phyloP scores from a whole-genome alignment of 1,140 invertebrate species.

The Eubasilissa regina region DNA sequence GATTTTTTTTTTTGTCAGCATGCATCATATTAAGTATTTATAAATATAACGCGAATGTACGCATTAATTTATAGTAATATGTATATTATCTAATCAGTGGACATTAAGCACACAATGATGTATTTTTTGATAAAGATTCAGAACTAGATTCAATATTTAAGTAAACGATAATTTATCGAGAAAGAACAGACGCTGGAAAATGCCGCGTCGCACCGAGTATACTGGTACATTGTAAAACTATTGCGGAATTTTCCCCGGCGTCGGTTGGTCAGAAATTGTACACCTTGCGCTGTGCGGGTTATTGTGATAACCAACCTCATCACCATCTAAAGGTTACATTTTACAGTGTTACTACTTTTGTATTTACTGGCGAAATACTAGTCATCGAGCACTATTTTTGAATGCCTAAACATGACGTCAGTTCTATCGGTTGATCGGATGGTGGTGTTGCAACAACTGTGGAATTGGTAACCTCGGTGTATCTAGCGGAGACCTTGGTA shows the following conservation, averaged over 20 bases:
- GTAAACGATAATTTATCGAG: too few species aligned
- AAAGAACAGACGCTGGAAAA: too few species aligned
- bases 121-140: too few species aligned
- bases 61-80: too few species aligned
- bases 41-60: too few species aligned
- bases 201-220: too few species aligned
- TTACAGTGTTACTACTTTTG: slow-evolving; percentile 21
- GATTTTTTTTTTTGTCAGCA: too few species aligned
- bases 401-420: slow-evolving; percentile 33
- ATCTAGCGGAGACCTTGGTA: slow-evolving; percentile 42
- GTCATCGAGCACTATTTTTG: slow-evolving; percentile 26
- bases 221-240: neutral
- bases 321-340: slow-evolving; percentile 31
- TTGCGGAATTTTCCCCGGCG: slow-evolving; percentile 28
- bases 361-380: slow-evolving; percentile 22
- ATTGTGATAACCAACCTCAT: neutral
- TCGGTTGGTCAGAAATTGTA: neutral
- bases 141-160: too few species aligned
- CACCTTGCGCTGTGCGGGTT: slow-evolving; percentile 12
- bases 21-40: too few species aligned
- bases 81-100: too few species aligned
- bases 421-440: slow-evolving; percentile 25
- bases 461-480: slow-evolving; percentile 50
- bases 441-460: slow-evolving; percentile 39
- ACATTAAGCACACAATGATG: too few species aligned